A percentile compares a stretch with the other conserved stretches of the same genome.
phyloP scores from a whole-genome alignment of 2,797 vertebrate species.

The Neomorphus geoffroyi region DNA sequence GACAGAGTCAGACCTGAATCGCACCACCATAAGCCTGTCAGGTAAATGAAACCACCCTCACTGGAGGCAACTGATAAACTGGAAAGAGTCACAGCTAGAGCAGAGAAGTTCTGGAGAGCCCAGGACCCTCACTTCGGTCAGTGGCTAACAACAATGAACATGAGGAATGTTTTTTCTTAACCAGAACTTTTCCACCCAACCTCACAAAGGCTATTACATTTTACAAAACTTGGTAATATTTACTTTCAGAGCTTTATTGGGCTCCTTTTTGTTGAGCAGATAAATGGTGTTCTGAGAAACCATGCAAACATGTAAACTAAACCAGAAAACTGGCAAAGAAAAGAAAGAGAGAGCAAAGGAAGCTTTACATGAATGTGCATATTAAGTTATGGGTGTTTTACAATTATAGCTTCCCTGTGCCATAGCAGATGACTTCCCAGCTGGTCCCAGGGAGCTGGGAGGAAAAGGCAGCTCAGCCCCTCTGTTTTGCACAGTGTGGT shows the following conservation, averaged over 20 bases:
- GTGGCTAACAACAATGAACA: background rate
- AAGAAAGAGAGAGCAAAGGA: background rate
- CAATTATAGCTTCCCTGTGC: background rate
- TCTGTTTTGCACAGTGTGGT: background rate
- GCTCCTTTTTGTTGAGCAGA: background rate
- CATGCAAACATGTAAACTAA: background rate
- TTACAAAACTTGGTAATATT: background rate
- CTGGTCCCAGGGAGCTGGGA: background rate
- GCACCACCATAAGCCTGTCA: background rate
- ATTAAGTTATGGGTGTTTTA: background rate
- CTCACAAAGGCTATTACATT: background rate
- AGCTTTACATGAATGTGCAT: fast-evolving
- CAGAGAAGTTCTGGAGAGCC: background rate
- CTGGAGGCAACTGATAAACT: background rate
- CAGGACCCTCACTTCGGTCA: background rate
- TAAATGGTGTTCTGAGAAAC: background rate
- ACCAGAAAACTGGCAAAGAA: background rate
- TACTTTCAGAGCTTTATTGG: background rate
- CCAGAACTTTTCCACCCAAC: background rate
- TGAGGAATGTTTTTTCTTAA: background rate
- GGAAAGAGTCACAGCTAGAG: background rate
- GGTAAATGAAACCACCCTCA: background rate
- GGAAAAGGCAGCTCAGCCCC: background rate
- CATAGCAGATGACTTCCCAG: background rate
- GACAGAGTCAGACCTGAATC: background rate